Evolutionary conservation across 1,140 invertebrate species (phyloP).

Genomic region (Berghia stephanieae): DNA sequence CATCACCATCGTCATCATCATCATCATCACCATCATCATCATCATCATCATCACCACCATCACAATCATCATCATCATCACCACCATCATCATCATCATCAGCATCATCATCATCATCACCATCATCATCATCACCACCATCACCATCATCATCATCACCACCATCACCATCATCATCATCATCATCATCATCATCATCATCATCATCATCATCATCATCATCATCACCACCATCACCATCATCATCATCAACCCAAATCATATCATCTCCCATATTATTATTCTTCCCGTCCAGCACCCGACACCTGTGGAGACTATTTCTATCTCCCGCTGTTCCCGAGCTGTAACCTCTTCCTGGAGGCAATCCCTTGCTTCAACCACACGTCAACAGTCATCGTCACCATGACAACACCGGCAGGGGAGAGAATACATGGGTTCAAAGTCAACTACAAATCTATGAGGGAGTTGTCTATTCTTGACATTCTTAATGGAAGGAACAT

Average conservation of each 20-base stretch:
- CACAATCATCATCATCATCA: no score
- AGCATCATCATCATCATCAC: neutral
- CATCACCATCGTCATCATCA: no score
- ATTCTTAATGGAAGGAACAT: no score
- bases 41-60: no score
- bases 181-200: neutral
- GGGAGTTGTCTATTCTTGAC: neutral
- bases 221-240: neutral
- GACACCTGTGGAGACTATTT: conserved; percentile 30
- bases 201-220: neutral
- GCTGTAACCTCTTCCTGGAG: conserved; percentile 15
- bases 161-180: neutral
- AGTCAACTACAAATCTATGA: neutral
- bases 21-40: no score
- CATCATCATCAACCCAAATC: neutral
- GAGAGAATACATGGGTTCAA: conserved; percentile 15
- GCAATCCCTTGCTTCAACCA: conserved; percentile 20
- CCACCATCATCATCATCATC: no score
- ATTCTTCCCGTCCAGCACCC: neutral
- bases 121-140: neutral
- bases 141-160: neutral
- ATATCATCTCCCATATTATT: neutral
- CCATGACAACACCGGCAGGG: conserved; percentile 20
- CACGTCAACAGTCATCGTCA: conserved; percentile 19
- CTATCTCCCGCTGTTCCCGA: conserved; percentile 21